Conservation (phyloP, 2,113 vertebrate species). For the Python bivittatus region DNA sequence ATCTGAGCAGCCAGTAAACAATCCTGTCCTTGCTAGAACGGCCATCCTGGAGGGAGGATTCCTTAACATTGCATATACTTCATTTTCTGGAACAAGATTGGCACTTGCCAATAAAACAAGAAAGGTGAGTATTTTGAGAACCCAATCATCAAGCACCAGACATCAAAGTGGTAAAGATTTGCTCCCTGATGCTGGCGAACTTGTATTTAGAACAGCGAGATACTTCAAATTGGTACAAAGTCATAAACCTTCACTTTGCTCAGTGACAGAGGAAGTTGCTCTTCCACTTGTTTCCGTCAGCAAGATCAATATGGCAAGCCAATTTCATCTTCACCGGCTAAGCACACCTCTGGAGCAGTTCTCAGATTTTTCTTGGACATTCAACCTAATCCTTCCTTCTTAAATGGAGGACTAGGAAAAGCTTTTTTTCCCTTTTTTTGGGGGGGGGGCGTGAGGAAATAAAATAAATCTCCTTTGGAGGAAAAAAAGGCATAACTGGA, state of each 20-base stretch:
- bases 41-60: not conserved
- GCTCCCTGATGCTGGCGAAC: not conserved
- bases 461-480: not conserved
- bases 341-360: not conserved
- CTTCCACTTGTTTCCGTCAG: slow-evolving; percentile 6
- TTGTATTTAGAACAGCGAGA: not conserved
- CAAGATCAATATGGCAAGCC: not conserved
- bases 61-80: not conserved
- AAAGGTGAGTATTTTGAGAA: not conserved
- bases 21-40: not conserved
- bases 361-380: not conserved
- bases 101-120: not conserved
- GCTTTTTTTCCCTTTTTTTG: not conserved
- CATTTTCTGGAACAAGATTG: slow-evolving; percentile 13
- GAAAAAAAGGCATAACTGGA: not conserved
- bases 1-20: not conserved
- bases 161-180: not conserved
- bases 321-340: slow-evolving; percentile 14
- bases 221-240: not conserved
- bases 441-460: not conserved
- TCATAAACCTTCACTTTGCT: not conserved
- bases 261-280: not conserved
- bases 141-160: not conserved
- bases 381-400: not conserved
- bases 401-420: not conserved